Base-by-base conservation (phyloP, 1,140 invertebrate genomes). In the Euwallacea fornicatus region DNA sequence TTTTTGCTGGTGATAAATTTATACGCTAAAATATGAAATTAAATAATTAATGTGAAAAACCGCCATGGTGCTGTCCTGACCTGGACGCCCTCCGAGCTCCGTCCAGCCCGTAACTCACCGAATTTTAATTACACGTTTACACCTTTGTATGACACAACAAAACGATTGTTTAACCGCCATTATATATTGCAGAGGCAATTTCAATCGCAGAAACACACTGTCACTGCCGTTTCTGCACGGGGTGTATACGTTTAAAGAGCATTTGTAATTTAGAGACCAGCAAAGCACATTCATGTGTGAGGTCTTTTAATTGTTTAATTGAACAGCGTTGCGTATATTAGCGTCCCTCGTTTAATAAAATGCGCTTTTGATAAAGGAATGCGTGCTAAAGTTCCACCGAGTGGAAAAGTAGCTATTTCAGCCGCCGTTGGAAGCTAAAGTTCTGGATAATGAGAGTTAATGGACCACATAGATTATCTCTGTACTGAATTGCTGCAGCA, bases 241-340 rank as follows among this genome's bases (percentile, higher is more conserved):
- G 21, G 55, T 21, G 7, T 13, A 21, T 16, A 10, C 13, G 21
- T 58, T 58, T 58, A 58, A 58, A 58, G 21, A 21, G 13, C 55
- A 33, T 15, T 16, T 4, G 55, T 21, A 58, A 58, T 58, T 58
- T 58, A 58, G n/a, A 15, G 55, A 58, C 13, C 55, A 33, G 55
- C 2, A 58, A 58, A 15, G 13, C 21, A 6, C n/a, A 58, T 13
- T 33, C 55, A 21, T 58, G 55, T 1, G 21, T 58, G 55, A 15
- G 21, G 21, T 33, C 21, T 33, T 33, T 33, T 33, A 33, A 33
- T 33, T 33, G 21, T 33, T 33, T 33, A 33, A 33, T 33, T 33
- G 21, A 33, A 33, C 21, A 33, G 21, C 4, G 21, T 33, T 33
- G 21, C 21, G 1, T 33, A 33, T 33, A 13, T 2, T 6, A 50